Evolutionary conservation across 2,888 invertebrate genomes (phyloP).

Genomic region (Nomada fabriciana): DNA sequence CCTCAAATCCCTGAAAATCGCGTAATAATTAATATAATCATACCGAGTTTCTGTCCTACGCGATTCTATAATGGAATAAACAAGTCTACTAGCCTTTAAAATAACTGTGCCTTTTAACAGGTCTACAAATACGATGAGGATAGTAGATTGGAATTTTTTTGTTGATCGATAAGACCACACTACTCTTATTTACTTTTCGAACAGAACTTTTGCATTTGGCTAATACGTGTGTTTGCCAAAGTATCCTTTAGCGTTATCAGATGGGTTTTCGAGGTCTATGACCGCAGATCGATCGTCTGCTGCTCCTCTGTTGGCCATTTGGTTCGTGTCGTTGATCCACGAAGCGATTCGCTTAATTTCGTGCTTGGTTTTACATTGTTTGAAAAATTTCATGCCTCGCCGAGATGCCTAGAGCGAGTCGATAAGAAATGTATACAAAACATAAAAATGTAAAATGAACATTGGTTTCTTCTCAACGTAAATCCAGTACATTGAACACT

Average conservation of each 20-base stretch:
- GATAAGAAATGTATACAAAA: not conserved
- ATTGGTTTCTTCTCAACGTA: not conserved
- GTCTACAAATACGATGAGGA: too few species aligned
- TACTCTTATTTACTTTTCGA: not conserved
- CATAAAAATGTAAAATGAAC: not conserved
- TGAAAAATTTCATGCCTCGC: not conserved
- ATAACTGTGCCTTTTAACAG: too few species aligned
- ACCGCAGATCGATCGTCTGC: slow-evolving; percentile 70
- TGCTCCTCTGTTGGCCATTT: slow-evolving; percentile 31
- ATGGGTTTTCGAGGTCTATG: slow-evolving; percentile 68
- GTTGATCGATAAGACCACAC: not conserved
- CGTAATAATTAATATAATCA: too few species aligned
- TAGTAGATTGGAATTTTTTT: not conserved
- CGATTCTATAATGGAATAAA: too few species aligned
- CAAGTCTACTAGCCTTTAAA: too few species aligned
- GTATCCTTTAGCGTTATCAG: slow-evolving; percentile 18
- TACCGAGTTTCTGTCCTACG: too few species aligned
- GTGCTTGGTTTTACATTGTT: slow-evolving; percentile 37
- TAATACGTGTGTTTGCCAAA: not conserved
- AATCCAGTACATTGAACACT: not conserved
- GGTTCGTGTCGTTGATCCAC: slow-evolving; percentile 59
- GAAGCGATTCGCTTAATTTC: slow-evolving; percentile 62
- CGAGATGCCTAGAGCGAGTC: not conserved
- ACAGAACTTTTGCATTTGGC: not conserved
- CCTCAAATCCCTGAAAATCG: too few species aligned